phyloP scores from a whole-genome alignment of 1,140 invertebrate genomes.

The Eulimnadia texana region DNA sequence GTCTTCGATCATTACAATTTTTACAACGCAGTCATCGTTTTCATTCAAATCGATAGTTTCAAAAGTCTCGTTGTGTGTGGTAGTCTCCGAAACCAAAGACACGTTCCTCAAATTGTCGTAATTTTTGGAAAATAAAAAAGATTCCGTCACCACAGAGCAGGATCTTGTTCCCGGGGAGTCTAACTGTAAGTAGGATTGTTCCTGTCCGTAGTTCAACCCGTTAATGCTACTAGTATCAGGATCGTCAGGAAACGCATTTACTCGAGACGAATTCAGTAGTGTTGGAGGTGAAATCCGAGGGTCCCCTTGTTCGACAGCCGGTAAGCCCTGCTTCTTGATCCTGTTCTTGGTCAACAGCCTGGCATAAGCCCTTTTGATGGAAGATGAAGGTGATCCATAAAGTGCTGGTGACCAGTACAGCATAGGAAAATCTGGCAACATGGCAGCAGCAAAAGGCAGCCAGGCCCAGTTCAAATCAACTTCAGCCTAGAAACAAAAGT shows the following conservation, averaged over 20 bases:
- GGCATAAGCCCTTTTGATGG: not conserved
- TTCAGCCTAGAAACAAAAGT: not conserved
- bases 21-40: not conserved
- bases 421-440: conserved; percentile 1
- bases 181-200: not conserved
- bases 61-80: not conserved
- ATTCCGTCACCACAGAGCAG: not conserved
- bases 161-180: not conserved
- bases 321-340: too few relatives aligned
- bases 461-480: conserved; percentile 7
- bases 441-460: conserved; percentile 6
- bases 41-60: not conserved
- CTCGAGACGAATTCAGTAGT: not conserved
- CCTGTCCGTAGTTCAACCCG: not conserved
- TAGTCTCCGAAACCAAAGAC: too few relatives aligned
- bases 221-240: not conserved
- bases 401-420: conserved; percentile 4
- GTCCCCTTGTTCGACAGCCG: not conserved
- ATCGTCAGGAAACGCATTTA: not conserved
- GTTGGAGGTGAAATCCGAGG: not conserved
- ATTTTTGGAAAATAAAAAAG: not conserved
- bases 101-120: not conserved
- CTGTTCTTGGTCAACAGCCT: not conserved
- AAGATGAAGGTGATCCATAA: conserved; percentile 3
- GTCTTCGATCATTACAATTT: not conserved